Percentiles rank a stretch among this genome's conserved stretches.
These are phyloP conservation scores for Leptatherina wallacei DNA, from an alignment of 2,797 vertebrate genomes.

Conservation along the genomic window DNA sequence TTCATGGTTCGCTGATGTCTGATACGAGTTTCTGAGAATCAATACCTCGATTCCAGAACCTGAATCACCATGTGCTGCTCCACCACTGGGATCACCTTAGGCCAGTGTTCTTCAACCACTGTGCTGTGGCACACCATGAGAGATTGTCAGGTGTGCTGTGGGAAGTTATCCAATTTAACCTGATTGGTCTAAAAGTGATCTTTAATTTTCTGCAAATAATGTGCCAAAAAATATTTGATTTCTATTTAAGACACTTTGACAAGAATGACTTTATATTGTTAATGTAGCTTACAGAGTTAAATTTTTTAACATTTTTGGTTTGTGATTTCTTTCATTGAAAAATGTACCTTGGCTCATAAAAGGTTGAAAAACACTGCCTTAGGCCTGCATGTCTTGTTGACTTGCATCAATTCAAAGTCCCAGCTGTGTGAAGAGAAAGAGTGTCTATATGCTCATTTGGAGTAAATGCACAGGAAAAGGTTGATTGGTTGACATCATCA, in stretches of 20 bases:
- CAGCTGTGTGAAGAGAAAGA: background rate
- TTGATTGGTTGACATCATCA: slow-evolving; percentile 24
- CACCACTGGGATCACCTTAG: slow-evolving; percentile 18
- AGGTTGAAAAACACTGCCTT: slow-evolving; percentile 3
- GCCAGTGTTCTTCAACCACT: background rate
- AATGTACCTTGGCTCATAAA: too few species aligned
- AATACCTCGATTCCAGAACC: slow-evolving; percentile 41
- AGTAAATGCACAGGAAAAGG: background rate
- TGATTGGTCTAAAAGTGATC: too few species aligned
- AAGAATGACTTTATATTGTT: too few species aligned
- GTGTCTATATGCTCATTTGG: slow-evolving; percentile 1
- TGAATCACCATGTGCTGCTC: slow-evolving; percentile 6
- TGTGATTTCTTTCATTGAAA: too few species aligned
- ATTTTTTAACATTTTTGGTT: too few species aligned
- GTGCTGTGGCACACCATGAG: too few species aligned
- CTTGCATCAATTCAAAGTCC: slow-evolving; percentile 28
- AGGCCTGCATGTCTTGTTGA: slow-evolving; percentile 36
- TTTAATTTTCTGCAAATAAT: too few species aligned
- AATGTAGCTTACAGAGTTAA: too few species aligned
- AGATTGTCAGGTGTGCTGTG: too few species aligned
- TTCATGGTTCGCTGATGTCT: slow-evolving; percentile 42
- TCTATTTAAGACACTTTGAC: too few species aligned
- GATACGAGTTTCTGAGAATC: slow-evolving; percentile 34
- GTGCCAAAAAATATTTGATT: too few species aligned
- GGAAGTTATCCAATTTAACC: too few species aligned